These are phyloP conservation scores for Noctua janthe DNA, from an alignment of 2,888 invertebrate species.

Conservation along the genomic window DNA sequence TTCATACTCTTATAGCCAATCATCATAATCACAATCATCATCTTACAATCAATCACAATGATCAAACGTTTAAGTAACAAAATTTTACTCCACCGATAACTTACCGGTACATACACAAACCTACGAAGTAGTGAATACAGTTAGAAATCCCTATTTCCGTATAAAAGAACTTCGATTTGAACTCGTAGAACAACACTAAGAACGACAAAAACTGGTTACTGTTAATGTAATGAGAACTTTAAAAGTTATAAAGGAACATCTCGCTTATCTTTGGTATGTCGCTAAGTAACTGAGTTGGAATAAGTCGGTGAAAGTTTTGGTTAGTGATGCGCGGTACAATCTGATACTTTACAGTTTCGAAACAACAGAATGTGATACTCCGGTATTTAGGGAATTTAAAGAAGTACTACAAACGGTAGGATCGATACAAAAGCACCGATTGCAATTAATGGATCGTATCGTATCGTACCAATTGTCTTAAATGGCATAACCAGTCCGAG, in stretches of 20 bases:
- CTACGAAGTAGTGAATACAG: too few species aligned
- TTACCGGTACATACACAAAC: too few species aligned
- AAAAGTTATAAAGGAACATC: slow-evolving; percentile 1
- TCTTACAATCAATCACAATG: not conserved
- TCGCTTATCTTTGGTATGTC: slow-evolving; percentile 21
- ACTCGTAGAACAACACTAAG: not conserved
- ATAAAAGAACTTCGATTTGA: slow-evolving; percentile 1
- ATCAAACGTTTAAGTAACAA: not conserved
- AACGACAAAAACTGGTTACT: slow-evolving; percentile 3
- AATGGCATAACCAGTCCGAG: too few species aligned
- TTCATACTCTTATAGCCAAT: not conserved
- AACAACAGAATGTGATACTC: not conserved
- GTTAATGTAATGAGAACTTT: slow-evolving; percentile 1
- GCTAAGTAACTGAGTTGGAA: not conserved
- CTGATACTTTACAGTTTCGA: not conserved
- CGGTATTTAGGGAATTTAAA: not conserved
- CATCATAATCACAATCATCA: too few species aligned
- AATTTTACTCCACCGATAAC: not conserved
- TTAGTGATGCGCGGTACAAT: not conserved
- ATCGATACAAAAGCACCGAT: not conserved
- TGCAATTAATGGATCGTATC: too few species aligned
- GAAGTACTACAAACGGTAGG: not conserved
- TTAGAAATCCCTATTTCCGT: not conserved
- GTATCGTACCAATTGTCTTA: too few species aligned
- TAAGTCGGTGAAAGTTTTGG: not conserved